phyloP scores from a whole-genome alignment of 1,140 invertebrate species.

The Pissodes strobi region DNA sequence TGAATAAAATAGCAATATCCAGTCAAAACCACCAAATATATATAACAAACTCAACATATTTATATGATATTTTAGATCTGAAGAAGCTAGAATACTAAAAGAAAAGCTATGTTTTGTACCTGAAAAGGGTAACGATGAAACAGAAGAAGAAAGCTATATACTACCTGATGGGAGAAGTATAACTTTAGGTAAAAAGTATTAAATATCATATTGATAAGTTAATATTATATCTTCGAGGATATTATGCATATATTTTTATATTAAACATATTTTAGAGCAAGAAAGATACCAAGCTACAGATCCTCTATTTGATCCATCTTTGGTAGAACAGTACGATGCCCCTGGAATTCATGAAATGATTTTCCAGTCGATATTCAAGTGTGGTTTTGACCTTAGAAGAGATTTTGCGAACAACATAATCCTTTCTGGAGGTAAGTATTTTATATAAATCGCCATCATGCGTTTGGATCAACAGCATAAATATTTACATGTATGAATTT shows the following conservation, averaged over 20 bases:
- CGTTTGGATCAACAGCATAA: not conserved
- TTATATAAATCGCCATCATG: not conserved
- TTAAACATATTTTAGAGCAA: conserved; percentile 7
- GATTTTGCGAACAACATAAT: conserved; percentile 34
- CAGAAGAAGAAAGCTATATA: conserved; percentile 15
- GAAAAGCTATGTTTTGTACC: conserved; percentile 34
- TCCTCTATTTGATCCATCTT: conserved; percentile 16
- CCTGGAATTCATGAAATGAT: conserved; percentile 32
- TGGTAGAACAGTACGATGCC: conserved; percentile 33
- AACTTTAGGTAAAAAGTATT: conserved; percentile 24
- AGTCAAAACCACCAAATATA: too few relatives aligned
- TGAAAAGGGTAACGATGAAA: not conserved
- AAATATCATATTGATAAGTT: too few relatives aligned
- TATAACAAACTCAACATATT: too few relatives aligned
- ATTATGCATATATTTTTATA: too few relatives aligned
- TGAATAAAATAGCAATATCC: too few relatives aligned
- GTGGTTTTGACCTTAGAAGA: conserved; percentile 26
- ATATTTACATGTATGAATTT: not conserved
- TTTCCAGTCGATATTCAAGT: conserved; percentile 28
- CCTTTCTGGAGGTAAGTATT: conserved; percentile 30
- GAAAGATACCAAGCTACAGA: conserved; percentile 16
- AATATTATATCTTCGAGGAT: too few relatives aligned
- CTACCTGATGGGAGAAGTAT: conserved; percentile 30
- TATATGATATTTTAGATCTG: conserved; percentile 15
- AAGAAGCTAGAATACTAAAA: conserved; percentile 30